Conservation (phyloP, 2,113 vertebrate species). For the Sinocyclocheilus maitianheensis region DNA sequence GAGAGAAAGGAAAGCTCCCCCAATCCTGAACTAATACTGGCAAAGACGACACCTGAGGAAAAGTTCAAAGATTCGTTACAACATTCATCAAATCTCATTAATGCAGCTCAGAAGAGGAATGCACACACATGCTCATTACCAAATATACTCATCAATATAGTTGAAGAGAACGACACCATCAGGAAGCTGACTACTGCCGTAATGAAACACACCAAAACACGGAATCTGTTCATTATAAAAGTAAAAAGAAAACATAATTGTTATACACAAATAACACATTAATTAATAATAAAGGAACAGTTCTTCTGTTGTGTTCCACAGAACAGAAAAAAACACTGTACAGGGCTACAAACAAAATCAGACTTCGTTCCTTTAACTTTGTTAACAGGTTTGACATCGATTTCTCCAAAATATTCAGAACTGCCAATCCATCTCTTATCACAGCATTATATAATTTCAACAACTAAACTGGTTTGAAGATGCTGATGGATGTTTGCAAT, state of each 20-base stretch:
- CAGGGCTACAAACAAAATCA: neutral
- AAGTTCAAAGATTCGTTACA: neutral
- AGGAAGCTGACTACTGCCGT: constrained; percentile 81
- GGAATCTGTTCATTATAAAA: constrained; percentile 55
- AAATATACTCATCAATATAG: constrained; percentile 76
- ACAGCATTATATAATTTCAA: neutral
- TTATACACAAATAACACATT: neutral
- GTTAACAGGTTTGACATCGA: neutral
- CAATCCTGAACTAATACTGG: constrained; percentile 83
- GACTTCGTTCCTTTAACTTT: neutral
- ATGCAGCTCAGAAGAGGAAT: neutral
- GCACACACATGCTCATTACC: constrained; percentile 65
- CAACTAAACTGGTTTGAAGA: neutral
- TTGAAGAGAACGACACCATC: constrained; percentile 81
- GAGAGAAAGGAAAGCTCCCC: constrained; percentile 88
- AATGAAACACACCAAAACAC: constrained; percentile 67
- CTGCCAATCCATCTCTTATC: neutral
- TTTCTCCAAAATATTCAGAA: neutral
- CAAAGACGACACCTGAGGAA: constrained; percentile 81
- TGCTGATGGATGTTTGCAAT: neutral
- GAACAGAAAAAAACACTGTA: neutral
- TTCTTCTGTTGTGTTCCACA: neutral
- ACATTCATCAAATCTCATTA: neutral
- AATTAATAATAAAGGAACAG: neutral
- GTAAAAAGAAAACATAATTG: neutral